A percentile compares a stretch with the other conserved stretches of the same genome.
These are phyloP conservation scores for Enteromius paludinosus DNA, from an alignment of 2,797 vertebrate genomes.

Conservation along the genomic window DNA sequence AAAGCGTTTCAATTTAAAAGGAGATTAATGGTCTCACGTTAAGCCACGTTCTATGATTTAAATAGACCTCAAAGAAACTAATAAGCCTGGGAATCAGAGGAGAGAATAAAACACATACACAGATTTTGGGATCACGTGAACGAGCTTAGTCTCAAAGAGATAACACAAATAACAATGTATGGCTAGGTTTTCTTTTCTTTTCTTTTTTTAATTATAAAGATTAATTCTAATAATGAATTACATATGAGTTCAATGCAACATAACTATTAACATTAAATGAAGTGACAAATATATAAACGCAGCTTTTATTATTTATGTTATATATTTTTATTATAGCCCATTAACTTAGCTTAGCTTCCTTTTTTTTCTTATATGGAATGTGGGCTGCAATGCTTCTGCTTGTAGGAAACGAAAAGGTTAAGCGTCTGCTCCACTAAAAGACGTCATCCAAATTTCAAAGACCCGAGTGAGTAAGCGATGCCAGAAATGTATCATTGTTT, in stretches of 20 bases:
- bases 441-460: neutral
- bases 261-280: neutral
- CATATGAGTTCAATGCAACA: neutral
- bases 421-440: neutral
- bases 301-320: neutral
- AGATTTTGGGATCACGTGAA: neutral
- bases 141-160: neutral
- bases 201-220: neutral
- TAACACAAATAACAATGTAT: no score
- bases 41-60: neutral
- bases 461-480: neutral
- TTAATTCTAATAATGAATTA: neutral
- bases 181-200: neutral
- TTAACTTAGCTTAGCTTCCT: neutral
- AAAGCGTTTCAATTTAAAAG: neutral
- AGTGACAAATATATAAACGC: neutral
- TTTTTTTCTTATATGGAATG: neutral
- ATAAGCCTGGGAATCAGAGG: slow-evolving; percentile 1
- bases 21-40: neutral
- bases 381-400: neutral
- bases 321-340: neutral
- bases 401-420: neutral
- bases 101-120: neutral
- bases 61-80: neutral
- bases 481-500: neutral